Base-by-base conservation (phyloP, 2,888 invertebrate species). In the Colostygia pectinataria region DNA sequence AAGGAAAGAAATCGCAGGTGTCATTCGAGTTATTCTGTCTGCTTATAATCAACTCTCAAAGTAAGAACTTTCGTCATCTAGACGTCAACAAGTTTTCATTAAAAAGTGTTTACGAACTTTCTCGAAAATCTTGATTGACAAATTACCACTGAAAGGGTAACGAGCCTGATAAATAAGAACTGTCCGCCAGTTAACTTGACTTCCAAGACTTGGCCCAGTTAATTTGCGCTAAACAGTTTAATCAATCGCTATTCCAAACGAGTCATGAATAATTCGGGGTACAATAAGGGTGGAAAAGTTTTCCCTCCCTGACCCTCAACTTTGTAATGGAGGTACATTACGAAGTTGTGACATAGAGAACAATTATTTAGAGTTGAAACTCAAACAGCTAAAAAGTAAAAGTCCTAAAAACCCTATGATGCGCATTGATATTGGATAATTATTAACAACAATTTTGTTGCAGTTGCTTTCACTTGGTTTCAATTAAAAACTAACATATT, bases 141-240 rank as follows among this genome's bases (percentile, higher is more conserved):
- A 44, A 44, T 43, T 24, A 23, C 42, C 20, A 20, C 34, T 13
- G 36, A 24, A 23, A 29, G 36, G 36, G 43, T 44, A 24, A 44
- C 20, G 43, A 36, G 20, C 36, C 20, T 24, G 15, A 44, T 44
- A 44, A 37, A 34, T 46, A 46, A 46, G 33, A 33, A 34, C 15
- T 40, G 34, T 23, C 25, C 13, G 31, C 32, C 32, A 43, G 20
- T 49, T 38, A 25, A 42, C 41, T 37, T 32, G 37, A 42, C 37
- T 49, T 13, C 25, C 24, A 42, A 42, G 27, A 49, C 27, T 48
- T 32, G n/a, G 29, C 39, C 15, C 24, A 50, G 43, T 50, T 44
- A 50, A 50, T 44, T 50, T 44, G 31, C 44, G 44, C 50, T 44
- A 44, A 50, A 50, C 50, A 50, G 50, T 50, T 50, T 44, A 50